Percentiles rank a stretch among this genome's conserved stretches.
Evolutionary conservation across 2,888 invertebrate species (phyloP).

Genomic region (Eupeodes luniger): DNA sequence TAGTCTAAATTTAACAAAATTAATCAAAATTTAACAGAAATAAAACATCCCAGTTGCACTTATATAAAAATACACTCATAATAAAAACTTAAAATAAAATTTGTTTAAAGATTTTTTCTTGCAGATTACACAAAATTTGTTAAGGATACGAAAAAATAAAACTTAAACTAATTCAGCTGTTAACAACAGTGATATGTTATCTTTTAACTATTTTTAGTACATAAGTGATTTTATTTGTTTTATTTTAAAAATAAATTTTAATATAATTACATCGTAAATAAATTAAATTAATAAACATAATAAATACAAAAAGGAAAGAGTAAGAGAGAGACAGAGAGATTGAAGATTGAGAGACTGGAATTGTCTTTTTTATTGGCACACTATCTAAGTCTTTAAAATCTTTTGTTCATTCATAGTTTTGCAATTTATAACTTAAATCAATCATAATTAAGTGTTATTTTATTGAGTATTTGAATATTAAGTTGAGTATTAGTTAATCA

Average conservation of each 20-base stretch:
- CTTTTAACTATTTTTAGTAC: slow-evolving; percentile 27
- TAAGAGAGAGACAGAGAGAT: background rate
- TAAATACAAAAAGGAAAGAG: slow-evolving; percentile 60
- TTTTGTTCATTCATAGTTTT: slow-evolving; percentile 62
- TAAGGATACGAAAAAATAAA: slow-evolving; percentile 1
- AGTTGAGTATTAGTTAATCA: slow-evolving; percentile 68
- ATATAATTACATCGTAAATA: slow-evolving; percentile 43
- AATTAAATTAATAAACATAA: slow-evolving; percentile 71
- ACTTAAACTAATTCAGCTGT: slow-evolving; percentile 51
- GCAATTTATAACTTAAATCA: slow-evolving; percentile 55
- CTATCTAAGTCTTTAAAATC: slow-evolving; percentile 82
- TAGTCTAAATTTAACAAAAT: slow-evolving; percentile 74
- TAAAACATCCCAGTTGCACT: slow-evolving; percentile 67
- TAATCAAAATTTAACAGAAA: slow-evolving; percentile 66
- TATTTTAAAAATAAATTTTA: slow-evolving; percentile 42
- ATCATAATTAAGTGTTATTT: slow-evolving; percentile 48
- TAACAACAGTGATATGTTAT: slow-evolving; percentile 67
- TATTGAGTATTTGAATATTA: slow-evolving; percentile 72
- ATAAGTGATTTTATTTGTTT: background rate
- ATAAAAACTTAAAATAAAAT: slow-evolving; percentile 31
- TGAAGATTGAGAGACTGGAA: slow-evolving; percentile 48
- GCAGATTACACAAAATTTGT: background rate
- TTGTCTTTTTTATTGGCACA: slow-evolving; percentile 81
- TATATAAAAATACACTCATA: slow-evolving; percentile 26
- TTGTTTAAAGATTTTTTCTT: slow-evolving; percentile 2